These are phyloP conservation scores for Zonitis immaculata DNA, from an alignment of 2,888 invertebrate genomes.

Conservation along the genomic window DNA sequence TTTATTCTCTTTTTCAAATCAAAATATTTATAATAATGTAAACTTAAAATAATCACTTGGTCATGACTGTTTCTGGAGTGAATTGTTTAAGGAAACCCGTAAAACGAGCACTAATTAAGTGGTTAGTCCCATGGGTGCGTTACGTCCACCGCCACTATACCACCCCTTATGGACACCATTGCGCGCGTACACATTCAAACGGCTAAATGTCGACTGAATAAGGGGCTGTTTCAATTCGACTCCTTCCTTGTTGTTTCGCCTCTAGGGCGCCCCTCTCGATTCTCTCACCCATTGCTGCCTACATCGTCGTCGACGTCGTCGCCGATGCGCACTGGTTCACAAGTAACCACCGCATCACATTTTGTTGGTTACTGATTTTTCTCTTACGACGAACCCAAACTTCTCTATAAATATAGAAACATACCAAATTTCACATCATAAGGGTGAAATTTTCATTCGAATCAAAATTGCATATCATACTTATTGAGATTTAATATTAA, in stretches of 20 bases:
- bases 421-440: too few species aligned
- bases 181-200: conserved; percentile 49
- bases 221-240: conserved; percentile 48
- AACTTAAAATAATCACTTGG: not conserved
- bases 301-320: conserved; percentile 35
- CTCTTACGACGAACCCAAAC: too few species aligned
- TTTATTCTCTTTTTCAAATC: too few species aligned
- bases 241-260: conserved; percentile 50
- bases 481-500: too few species aligned
- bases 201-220: conserved; percentile 48
- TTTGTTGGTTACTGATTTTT: conserved; percentile 41
- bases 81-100: conserved; percentile 20
- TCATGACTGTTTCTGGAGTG: conserved; percentile 12
- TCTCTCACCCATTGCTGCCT: conserved; percentile 39
- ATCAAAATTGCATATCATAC: too few species aligned
- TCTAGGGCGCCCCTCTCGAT: conserved; percentile 44
- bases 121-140: conserved; percentile 12
- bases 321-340: conserved; percentile 48
- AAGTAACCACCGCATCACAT: conserved; percentile 48
- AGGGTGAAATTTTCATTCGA: too few species aligned
- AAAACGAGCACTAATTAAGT: conserved; percentile 32
- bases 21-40: too few species aligned
- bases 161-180: conserved; percentile 37
- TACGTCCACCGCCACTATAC: conserved; percentile 1
- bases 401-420: too few species aligned